These are phyloP conservation scores for Diorhabda sublineata DNA, from an alignment of 1,140 invertebrate species.

Conservation along the genomic window DNA sequence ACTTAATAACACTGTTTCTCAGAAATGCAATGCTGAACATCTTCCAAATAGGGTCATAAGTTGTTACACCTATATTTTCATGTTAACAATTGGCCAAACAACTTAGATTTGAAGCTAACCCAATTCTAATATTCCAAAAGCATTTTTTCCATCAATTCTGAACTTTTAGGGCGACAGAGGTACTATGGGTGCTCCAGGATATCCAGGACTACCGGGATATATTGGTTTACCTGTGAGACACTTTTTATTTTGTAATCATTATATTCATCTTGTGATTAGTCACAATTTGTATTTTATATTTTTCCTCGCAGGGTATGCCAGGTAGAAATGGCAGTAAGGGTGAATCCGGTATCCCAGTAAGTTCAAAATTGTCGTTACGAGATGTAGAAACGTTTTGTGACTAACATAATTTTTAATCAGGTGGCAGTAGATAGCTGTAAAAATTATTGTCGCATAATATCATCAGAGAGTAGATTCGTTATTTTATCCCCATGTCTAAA, in stretches of 20 bases:
- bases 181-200: constrained; percentile 42
- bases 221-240: constrained; percentile 49
- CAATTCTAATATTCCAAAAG: too few species aligned
- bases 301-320: constrained; percentile 44
- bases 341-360: constrained; percentile 30
- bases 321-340: constrained; percentile 49
- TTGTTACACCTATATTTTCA: too few species aligned
- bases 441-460: too few species aligned
- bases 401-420: constrained; percentile 11
- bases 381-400: neutral
- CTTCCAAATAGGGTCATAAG: too few species aligned
- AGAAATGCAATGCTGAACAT: too few species aligned
- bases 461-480: too few species aligned
- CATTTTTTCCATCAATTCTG: too few species aligned
- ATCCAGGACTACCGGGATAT: constrained; percentile 48
- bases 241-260: constrained; percentile 21
- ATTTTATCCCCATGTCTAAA: too few species aligned
- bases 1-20: too few species aligned
- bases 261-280: neutral
- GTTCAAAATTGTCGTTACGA: constrained; percentile 13
- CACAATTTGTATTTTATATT: neutral
- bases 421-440: constrained; percentile 18
- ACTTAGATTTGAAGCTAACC: too few species aligned
- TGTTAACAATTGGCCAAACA: too few species aligned
- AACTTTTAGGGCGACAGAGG: constrained; percentile 46